Percentiles rank a stretch among this genome's conserved stretches.
Conservation (phyloP, 1,140 invertebrate species). For the Caenorhabditis remanei region DNA sequence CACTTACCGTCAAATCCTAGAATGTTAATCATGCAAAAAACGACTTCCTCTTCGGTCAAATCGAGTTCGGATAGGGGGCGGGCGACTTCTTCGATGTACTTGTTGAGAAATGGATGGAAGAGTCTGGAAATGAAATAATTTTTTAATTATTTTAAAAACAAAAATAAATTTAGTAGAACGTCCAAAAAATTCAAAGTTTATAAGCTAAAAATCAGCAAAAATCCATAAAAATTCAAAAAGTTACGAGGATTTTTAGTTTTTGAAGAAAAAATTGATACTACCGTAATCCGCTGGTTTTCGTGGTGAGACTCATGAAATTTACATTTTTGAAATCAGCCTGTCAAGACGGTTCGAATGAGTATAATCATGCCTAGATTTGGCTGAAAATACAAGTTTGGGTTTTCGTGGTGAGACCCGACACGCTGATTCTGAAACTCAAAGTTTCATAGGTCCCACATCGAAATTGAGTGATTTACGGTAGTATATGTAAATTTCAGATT, state of each 20-base stretch:
- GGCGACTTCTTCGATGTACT: constrained; percentile 4
- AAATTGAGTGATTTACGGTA: background rate
- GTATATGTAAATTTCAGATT: too few relatives aligned
- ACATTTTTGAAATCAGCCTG: background rate
- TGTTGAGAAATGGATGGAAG: constrained; percentile 15
- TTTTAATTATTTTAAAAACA: too few relatives aligned
- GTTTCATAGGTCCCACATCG: background rate
- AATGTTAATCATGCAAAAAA: constrained; percentile 18
- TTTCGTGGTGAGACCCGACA: background rate
- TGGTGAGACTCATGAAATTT: background rate
- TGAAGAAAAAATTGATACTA: background rate
- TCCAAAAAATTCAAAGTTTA: too few relatives aligned
- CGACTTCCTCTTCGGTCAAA: constrained; percentile 8
- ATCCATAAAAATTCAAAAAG: too few relatives aligned
- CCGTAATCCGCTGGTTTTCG: background rate
- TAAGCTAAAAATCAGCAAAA: too few relatives aligned
- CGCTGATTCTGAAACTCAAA: background rate
- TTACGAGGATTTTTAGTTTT: too few relatives aligned
- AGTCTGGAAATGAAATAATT: background rate
- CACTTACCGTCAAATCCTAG: background rate
- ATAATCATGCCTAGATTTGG: background rate
- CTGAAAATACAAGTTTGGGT: too few relatives aligned
- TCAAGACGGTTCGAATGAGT: constrained; percentile 6
- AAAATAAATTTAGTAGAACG: too few relatives aligned
- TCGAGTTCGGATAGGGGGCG: background rate